Conservation (phyloP, 2,888 invertebrate genomes). For the Operophtera brumata region DNA sequence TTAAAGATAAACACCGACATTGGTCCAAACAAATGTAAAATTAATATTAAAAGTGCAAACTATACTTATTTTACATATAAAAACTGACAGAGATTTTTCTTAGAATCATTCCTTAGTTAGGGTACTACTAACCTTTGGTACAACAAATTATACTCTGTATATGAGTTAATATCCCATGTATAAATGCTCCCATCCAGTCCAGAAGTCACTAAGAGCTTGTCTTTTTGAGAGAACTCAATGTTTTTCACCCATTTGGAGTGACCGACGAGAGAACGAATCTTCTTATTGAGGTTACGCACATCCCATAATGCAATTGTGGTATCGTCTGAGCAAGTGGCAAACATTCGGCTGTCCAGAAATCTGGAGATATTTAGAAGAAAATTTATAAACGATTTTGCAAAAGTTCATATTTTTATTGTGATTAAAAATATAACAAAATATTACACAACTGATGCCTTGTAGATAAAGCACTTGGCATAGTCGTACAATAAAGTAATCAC, state of each 20-base stretch:
- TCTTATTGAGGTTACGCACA: slow-evolving; percentile 89
- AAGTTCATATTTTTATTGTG: too few species aligned
- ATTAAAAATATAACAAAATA: too few species aligned
- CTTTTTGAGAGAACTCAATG: slow-evolving; percentile 93
- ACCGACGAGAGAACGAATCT: slow-evolving; percentile 88
- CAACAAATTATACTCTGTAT: slow-evolving; percentile 87
- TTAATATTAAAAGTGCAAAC: too few species aligned
- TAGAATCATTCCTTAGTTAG: too few species aligned
- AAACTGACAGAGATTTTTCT: too few species aligned
- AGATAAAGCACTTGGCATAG: too few species aligned
- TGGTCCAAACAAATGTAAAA: too few species aligned
- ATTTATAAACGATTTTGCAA: too few species aligned
- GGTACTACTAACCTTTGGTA: slow-evolving; percentile 75
- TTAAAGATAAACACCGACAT: too few species aligned
- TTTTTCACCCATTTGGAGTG: slow-evolving; percentile 98
- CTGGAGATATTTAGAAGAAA: slow-evolving; percentile 65
- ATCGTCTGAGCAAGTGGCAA: slow-evolving; percentile 97
- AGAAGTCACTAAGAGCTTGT: slow-evolving; percentile 92
- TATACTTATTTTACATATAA: too few species aligned
- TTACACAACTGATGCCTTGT: too few species aligned
- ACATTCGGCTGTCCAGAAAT: slow-evolving; percentile 91
- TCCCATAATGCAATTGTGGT: slow-evolving; percentile 97
- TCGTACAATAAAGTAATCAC: too few species aligned
- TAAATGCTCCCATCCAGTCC: slow-evolving; percentile 96
- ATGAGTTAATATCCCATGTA: slow-evolving; percentile 96